phyloP scores from a whole-genome alignment of 1,140 invertebrate genomes.

The Lanistes nyassanus region DNA sequence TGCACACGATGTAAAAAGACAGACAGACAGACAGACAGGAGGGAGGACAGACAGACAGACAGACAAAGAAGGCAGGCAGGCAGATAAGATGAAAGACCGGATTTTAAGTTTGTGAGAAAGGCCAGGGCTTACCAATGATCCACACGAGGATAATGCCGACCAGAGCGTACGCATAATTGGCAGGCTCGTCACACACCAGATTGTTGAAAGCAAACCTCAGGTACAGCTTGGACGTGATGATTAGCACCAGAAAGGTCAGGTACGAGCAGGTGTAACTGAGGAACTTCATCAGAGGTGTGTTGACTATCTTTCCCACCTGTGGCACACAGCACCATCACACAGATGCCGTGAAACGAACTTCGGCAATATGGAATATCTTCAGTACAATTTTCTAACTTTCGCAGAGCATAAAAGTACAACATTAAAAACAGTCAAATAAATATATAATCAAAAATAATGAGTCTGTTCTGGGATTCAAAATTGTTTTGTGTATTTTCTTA shows the following conservation, averaged over 20 bases:
- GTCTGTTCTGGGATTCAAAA: no score
- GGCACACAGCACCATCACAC: not conserved
- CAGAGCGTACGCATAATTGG: slow-evolving; percentile 34
- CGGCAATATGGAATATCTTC: no score
- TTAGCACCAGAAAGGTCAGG: slow-evolving; percentile 83
- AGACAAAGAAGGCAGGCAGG: not conserved
- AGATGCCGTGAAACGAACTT: no score
- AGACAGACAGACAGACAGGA: slow-evolving; percentile 8
- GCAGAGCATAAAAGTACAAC: no score
- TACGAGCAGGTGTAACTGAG: slow-evolving; percentile 97
- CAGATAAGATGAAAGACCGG: not conserved
- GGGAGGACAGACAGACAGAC: not conserved
- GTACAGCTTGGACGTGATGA: slow-evolving; percentile 45
- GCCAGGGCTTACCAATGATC: slow-evolving; percentile 42
- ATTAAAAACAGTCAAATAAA: no score
- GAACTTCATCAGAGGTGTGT: slow-evolving; percentile 98
- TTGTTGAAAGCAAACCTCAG: slow-evolving; percentile 36
- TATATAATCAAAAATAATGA: no score
- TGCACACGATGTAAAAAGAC: no score
- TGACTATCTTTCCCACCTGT: slow-evolving; percentile 84
- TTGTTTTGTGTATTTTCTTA: no score
- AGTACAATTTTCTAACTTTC: no score
- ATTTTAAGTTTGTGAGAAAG: no score
- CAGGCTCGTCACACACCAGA: slow-evolving; percentile 41
- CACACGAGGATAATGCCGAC: slow-evolving; percentile 44